These are phyloP conservation scores for Nothobranchius furzeri DNA, from an alignment of 2,113 vertebrate genomes.

Conservation along the genomic window DNA sequence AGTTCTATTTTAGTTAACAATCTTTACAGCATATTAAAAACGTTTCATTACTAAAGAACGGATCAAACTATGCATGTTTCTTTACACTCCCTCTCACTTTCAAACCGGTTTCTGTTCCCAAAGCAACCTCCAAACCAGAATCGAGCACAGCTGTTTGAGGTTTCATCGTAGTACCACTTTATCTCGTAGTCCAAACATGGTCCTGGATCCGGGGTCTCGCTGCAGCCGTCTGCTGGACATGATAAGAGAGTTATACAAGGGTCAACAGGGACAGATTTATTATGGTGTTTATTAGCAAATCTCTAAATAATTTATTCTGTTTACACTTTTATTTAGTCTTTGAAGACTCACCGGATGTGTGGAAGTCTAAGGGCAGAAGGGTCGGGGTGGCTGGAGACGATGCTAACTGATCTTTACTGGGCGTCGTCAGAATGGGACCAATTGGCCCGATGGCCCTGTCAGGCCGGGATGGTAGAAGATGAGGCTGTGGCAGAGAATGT, in stretches of 20 bases:
- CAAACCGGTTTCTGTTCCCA: constrained; percentile 85
- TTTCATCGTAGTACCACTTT: constrained; percentile 86
- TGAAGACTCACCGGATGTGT: constrained; percentile 38
- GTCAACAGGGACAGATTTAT: no score
- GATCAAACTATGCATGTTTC: constrained; percentile 69
- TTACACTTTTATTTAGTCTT: neutral
- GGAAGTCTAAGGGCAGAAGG: constrained; percentile 10
- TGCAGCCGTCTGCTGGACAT: constrained; percentile 73
- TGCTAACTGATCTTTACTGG: neutral
- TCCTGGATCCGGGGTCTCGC: constrained; percentile 79
- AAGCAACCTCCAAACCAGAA: constrained; percentile 91
- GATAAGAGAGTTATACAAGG: no score
- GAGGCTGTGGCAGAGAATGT: constrained; percentile 44
- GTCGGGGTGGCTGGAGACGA: neutral
- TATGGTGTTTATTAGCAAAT: no score
- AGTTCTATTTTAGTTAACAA: neutral
- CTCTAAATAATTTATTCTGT: neutral
- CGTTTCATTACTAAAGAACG: no score
- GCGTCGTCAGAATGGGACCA: constrained; percentile 36
- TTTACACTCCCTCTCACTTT: constrained; percentile 80
- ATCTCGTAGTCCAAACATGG: constrained; percentile 80
- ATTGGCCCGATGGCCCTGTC: constrained; percentile 14
- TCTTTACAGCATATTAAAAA: no score
- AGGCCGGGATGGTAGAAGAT: constrained; percentile 4
- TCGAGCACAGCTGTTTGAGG: constrained; percentile 84